Evolutionary conservation across 2,888 invertebrate species (phyloP), one percentile per base, ranked within the genome.

Genomic region (Ormia ochracea): DNA sequence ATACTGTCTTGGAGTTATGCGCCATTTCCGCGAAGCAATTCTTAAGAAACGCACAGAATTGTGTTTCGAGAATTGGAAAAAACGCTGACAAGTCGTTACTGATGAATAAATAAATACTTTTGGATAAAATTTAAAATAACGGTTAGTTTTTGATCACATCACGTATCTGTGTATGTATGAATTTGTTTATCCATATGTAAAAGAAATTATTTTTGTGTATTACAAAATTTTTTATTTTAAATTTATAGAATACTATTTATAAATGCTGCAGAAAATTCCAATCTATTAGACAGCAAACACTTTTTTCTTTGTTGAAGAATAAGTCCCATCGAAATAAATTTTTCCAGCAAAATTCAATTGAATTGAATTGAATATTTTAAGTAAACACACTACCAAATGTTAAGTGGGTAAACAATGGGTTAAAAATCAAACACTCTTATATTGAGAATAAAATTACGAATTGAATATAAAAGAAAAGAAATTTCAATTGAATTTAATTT

Each of bases 361-460:
- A 76, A 50, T 59, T 80, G 56, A 73, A 33, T 58, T 73, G 56
- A 78, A 79, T 81, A 79, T 81, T 78, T 83, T 77, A 74, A 69
- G 82, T 78, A 83, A 82, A 82, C 82, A 83, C 79, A 78, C 79
- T 82, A 54, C 70, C 75, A 65, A 83, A 79, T 73, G 70, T 74
- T 69, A 76, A 83, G 83, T 79, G 81, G 69, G 82, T 70, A 83
- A 83, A 83, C 81, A 83, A 83, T 82, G 81, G 83, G 82, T 83
- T 82, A 85, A 81, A 82, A 77, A 75, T 72, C 66, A 73, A 76
- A 76, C 68, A 72, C 76, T 45, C n/a, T 68, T 80, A 50, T 72
- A 59, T 72, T 70, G 65, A 63, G 74, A 74, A 59, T 69, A 59
- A 79, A 74, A 65, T 65, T 70, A 58, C 63, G 68, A 76, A 68